Conservation (phyloP, 1,140 invertebrate species). For the Nomia melanderi region DNA sequence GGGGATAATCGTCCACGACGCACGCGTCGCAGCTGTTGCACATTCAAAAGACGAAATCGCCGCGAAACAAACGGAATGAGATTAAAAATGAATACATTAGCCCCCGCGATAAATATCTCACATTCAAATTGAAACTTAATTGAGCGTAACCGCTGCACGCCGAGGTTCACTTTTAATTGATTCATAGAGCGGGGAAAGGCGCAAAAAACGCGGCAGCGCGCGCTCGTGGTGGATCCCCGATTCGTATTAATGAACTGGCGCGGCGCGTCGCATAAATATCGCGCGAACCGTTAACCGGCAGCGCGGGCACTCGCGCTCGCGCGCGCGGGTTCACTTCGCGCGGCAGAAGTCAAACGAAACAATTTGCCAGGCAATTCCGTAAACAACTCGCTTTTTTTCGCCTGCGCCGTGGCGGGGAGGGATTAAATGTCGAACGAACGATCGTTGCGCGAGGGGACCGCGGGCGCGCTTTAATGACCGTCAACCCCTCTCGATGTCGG, state of each 20-base stretch:
- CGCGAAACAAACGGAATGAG: too few relatives aligned
- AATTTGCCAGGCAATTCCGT: conserved; percentile 36
- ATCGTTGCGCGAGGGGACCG: conserved; percentile 44
- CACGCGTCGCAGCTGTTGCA: too few relatives aligned
- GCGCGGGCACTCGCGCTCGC: not conserved
- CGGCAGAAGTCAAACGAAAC: not conserved
- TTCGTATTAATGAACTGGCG: not conserved
- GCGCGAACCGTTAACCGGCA: not conserved
- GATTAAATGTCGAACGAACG: conserved; percentile 52
- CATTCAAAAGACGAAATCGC: too few relatives aligned
- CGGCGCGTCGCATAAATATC: not conserved
- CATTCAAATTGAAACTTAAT: not conserved
- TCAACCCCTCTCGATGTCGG: conserved; percentile 65
- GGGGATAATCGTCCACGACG: too few relatives aligned
- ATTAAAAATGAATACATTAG: too few relatives aligned
- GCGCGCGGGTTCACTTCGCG: too few relatives aligned
- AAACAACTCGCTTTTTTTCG: conserved; percentile 9
- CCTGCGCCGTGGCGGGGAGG: not conserved
- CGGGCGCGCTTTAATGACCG: conserved; percentile 56
- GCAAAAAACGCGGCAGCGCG: not conserved
- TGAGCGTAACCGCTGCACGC: not conserved
- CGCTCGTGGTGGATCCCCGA: too few relatives aligned
- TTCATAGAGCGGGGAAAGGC: not conserved
- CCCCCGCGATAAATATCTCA: not conserved
- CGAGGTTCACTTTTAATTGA: not conserved